Base-by-base conservation (phyloP, 2,113 vertebrate species). In the Datnioides undecimradiatus region DNA sequence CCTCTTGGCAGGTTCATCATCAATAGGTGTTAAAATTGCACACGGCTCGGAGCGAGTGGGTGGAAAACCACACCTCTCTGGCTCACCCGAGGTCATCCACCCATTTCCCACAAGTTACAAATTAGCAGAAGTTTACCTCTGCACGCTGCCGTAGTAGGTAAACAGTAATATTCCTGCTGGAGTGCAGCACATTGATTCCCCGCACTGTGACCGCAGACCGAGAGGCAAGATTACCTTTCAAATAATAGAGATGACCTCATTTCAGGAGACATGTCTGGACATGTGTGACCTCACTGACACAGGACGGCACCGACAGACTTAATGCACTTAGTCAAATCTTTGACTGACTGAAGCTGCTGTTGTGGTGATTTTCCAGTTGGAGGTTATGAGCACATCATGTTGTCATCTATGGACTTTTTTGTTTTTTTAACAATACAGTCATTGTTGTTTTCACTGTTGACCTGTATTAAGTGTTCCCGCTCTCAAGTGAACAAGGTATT, bases 181-280 rank as follows among this genome's bases (percentile, higher is more conserved):
- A 62, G 46, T 31, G 66, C 51, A 31, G 62, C 34, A 29, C 65
- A 86, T 90, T 83, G 86, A 89, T 87, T 85, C 48, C 1, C 1
- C 45, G 51, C 68, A 4, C 46, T 63, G 79, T 63, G 38, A 7
- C 72, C 16, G 6, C 74, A 45, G 74, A 31, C 73, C 41, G 73
- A 17, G 2, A 25, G 46, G 60, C 31, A 23, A 85, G 78, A 84
- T 90, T 84, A 73, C 63, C 62, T 85, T 83, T 84, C 72, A 78
- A 76, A 80, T 73, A 87, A 83, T n/a, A 77, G 62, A 65, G 79
- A 85, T 88, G 84, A 88, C 87, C 84, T 92, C 69, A 74, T 91
- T 90, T 83, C 68, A 43, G 57, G 66, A 73, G 87, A 75, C 87
- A 62, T 86, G 90, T 90, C 88, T 49, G 75, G 80, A 46, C 88